Evolutionary conservation across 2,797 vertebrate species (phyloP), one percentile per base, ranked within the genome.

Genomic region (Pelodytes ibericus): DNA sequence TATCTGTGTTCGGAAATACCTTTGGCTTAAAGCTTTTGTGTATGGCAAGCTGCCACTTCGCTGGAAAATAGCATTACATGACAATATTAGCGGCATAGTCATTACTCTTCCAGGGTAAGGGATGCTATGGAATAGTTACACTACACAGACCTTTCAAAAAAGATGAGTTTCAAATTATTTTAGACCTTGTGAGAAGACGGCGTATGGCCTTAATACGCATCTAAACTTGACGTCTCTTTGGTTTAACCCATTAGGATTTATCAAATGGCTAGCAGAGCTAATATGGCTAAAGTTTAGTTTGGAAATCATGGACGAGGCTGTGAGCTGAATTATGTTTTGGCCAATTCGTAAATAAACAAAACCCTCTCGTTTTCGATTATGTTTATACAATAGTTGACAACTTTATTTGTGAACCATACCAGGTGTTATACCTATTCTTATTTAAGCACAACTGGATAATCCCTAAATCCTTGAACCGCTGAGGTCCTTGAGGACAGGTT

Each of bases 81-180:
- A 77, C 68, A 77, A 77, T 77, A 66, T 77, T 66, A 66, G 75
- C 67, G 69, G 75, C 75, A 77, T 63, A 77, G 62, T 77, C 75
- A 77, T 77, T 77, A 77, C 75, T 77, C 75, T 77, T 77, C 61
- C 53, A 22, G 36, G 56, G 33, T 72, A 65, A 59, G 36, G 51
- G 69, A 77, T 66, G 61, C 27, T 39, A 77, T 72, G 64, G 53
- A 72, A 77, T 77, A 72, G 75, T 72, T 77, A 72, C 75, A 77
- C 51, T 72, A 77, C 75, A 77, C 53, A 72, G 68, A 77, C 51
- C 75, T 72, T 77, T 72, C 61, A 77, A 49, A 53, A 69, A 77
- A 66, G 62, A 77, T 72, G 61, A 65, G 51, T 72, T 77, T 70
- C 29, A 72, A 72, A 77, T 66, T 77, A 72, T 72, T 59, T 72